Conservation (phyloP, 2,888 invertebrate genomes). For the Tryphoninae sp. region DNA sequence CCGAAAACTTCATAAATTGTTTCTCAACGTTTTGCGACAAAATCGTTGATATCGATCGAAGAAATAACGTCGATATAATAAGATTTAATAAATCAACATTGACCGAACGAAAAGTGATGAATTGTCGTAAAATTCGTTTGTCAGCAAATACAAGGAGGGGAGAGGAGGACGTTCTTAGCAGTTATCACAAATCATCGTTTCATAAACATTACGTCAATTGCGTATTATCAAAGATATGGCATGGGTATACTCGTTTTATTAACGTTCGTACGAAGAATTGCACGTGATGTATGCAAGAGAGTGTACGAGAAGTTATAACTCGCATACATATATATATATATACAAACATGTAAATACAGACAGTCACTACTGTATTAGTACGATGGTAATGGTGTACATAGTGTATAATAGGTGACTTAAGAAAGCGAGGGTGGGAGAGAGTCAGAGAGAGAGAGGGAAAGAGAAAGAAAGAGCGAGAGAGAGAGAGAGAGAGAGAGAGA, state of each 20-base stretch:
- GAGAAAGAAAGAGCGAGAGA: conserved; percentile 53
- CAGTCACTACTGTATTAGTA: neutral
- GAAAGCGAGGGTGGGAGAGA: conserved; percentile 66
- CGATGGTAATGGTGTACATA: neutral
- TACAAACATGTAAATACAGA: neutral
- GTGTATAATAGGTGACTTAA: conserved; percentile 64
- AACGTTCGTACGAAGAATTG: conserved; percentile 39
- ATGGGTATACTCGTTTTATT: conserved; percentile 27
- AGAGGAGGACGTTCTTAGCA: neutral
- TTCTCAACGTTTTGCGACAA: too few species aligned
- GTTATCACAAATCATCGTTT: conserved; percentile 7
- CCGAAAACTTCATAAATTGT: too few species aligned
- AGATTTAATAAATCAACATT: too few species aligned
- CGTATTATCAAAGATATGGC: conserved; percentile 25
- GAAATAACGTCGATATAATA: too few species aligned
- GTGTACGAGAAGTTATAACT: neutral
- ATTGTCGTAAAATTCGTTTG: neutral
- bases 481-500: conserved; percentile 57
- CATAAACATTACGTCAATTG: conserved; percentile 43
- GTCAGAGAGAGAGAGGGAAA: conserved; percentile 58
- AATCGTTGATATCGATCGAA: too few species aligned
- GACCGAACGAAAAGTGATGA: neutral
- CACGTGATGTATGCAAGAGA: conserved; percentile 37
- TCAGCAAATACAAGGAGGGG: neutral
- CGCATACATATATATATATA: neutral